Conservation (phyloP, 2,113 vertebrate species). For the Synodontis membranacea region DNA sequence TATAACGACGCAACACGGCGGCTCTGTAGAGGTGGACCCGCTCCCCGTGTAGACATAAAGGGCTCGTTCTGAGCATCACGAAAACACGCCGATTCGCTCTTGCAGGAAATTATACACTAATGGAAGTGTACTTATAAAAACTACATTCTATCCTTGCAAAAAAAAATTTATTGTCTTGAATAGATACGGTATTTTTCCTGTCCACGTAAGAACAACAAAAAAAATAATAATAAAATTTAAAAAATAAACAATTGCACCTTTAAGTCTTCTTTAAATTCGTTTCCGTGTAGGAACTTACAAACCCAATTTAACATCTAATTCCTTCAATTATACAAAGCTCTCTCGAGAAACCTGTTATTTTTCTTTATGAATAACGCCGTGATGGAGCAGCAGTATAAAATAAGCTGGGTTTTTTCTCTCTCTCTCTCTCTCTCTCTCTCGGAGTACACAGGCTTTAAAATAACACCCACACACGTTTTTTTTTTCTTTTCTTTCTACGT, state of each 20-base stretch:
- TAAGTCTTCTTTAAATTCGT: neutral
- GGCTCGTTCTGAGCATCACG: too few relatives aligned
- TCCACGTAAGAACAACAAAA: neutral
- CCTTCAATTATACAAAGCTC: neutral
- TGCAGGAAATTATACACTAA: too few relatives aligned
- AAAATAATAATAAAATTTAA: neutral
- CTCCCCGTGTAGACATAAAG: too few relatives aligned
- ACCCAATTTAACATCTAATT: neutral
- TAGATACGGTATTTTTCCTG: too few relatives aligned
- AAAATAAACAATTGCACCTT: neutral
- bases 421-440: too few relatives aligned
- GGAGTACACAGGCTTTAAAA: conserved; percentile 2
- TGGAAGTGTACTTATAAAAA: too few relatives aligned
- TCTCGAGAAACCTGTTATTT: neutral
- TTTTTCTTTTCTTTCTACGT: neutral
- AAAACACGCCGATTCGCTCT: too few relatives aligned
- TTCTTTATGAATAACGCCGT: neutral
- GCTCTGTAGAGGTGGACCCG: too few relatives aligned
- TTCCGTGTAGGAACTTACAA: neutral
- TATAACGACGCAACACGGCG: too few relatives aligned
- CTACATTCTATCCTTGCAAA: too few relatives aligned
- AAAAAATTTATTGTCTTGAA: too few relatives aligned
- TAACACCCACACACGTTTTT: neutral
- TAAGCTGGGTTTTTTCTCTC: neutral
- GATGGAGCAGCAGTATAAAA: neutral